A percentile compares a stretch with the other conserved stretches of the same genome.
Evolutionary conservation across 2,888 invertebrate genomes (phyloP).

Genomic region (Drosophila subquinaria): DNA sequence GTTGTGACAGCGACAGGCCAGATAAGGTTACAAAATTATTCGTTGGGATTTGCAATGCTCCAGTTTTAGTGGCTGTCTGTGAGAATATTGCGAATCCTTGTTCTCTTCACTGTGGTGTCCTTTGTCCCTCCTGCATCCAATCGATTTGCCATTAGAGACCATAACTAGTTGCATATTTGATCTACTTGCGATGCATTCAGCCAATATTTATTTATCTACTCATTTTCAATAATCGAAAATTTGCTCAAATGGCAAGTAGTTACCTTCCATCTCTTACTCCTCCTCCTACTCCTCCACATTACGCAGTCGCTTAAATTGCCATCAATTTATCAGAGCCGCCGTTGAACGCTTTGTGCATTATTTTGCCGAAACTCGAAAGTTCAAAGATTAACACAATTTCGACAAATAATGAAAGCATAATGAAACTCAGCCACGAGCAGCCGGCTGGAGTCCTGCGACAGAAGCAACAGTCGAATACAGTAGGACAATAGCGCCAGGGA

Average conservation of each 20-base stretch:
- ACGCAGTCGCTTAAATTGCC: constrained; percentile 50
- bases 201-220: constrained; percentile 7
- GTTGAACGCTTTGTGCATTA: constrained; percentile 49
- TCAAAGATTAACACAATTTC: constrained; percentile 78
- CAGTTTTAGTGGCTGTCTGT: constrained; percentile 4
- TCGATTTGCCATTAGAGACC: constrained; percentile 34
- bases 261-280: neutral
- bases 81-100: constrained; percentile 1
- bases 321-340: constrained; percentile 57
- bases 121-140: neutral
- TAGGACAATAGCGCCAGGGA: neutral
- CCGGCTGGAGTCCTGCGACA: constrained; percentile 19
- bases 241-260: neutral
- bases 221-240: constrained; percentile 54
- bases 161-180: constrained; percentile 31
- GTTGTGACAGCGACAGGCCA: constrained; percentile 66
- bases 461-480: constrained; percentile 18
- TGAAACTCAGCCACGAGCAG: constrained; percentile 53
- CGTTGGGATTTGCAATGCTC: constrained; percentile 78
- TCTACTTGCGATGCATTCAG: constrained; percentile 20
- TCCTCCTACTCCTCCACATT: neutral
- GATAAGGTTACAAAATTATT: constrained; percentile 84
- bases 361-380: constrained; percentile 48
- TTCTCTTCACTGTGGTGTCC: neutral
- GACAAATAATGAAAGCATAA: constrained; percentile 76